These are phyloP conservation scores for Spatulosminthurus flaviceps DNA, from an alignment of 2,888 invertebrate species.

Conservation along the genomic window DNA sequence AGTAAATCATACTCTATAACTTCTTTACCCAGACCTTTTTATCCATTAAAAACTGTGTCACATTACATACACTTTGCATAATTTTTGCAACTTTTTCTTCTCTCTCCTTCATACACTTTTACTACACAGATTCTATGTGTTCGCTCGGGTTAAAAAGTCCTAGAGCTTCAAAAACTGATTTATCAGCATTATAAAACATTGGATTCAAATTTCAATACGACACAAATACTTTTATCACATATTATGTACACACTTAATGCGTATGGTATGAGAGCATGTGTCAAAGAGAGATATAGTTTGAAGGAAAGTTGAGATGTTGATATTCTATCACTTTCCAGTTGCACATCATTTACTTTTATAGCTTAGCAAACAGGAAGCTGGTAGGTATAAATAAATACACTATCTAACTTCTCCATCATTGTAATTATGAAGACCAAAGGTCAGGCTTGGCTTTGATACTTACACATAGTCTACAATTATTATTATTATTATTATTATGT, in stretches of 20 bases:
- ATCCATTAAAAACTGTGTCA: not conserved
- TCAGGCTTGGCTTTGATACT: not conserved
- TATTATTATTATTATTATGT: not conserved
- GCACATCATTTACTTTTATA: slow-evolving; percentile 9
- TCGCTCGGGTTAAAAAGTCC: no score
- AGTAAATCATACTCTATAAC: no score
- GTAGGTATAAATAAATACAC: slow-evolving; percentile 12
- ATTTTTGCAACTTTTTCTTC: not conserved
- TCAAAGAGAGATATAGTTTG: no score
- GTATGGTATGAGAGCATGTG: no score
- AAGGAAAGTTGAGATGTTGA: not conserved
- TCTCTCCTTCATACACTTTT: no score
- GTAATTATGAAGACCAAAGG: slow-evolving; percentile 3
- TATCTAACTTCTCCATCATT: not conserved
- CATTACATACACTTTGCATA: not conserved
- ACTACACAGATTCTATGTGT: no score
- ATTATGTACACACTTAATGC: no score
- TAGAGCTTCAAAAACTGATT: no score
- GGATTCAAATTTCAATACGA: no score
- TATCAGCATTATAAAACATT: no score
- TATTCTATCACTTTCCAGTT: slow-evolving; percentile 1
- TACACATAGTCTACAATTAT: not conserved
- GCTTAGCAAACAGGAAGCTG: slow-evolving; percentile 5
- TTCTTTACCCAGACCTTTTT: no score
- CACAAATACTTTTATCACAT: no score